phyloP scores from a whole-genome alignment of 2,888 invertebrate species.

The Ormyrus rosae region DNA sequence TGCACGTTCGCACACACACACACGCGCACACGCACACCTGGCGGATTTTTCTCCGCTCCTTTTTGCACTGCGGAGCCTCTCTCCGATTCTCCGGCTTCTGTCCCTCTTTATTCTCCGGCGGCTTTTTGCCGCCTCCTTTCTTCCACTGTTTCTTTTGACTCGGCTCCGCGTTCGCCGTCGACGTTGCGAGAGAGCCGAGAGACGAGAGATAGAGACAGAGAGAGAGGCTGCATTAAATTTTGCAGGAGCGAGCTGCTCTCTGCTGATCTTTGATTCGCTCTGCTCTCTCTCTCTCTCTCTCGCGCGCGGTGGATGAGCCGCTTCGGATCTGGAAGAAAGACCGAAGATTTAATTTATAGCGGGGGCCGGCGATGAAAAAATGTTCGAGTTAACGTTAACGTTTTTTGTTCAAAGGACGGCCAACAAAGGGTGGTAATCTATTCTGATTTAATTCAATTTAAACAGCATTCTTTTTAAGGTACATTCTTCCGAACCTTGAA shows the following conservation, averaged over 20 bases:
- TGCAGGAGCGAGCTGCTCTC: not conserved
- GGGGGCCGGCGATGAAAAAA: too few relatives aligned
- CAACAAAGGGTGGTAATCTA: too few relatives aligned
- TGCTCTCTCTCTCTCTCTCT: not conserved
- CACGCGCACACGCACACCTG: slow-evolving; percentile 14
- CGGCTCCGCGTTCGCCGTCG: slow-evolving; percentile 10
- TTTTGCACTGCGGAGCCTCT: not conserved
- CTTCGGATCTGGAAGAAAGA: too few relatives aligned
- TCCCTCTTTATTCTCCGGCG: not conserved
- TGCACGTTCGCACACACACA: not conserved
- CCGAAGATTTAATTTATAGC: too few relatives aligned
- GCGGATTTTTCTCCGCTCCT: slow-evolving; percentile 27
- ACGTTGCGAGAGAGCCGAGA: not conserved
- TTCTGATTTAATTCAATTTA: too few relatives aligned
- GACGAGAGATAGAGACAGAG: too few relatives aligned
- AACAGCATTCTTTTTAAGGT: too few relatives aligned
- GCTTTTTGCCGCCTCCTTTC: not conserved
- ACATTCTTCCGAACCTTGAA: too few relatives aligned
- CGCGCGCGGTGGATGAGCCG: not conserved
- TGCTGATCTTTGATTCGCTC: slow-evolving; percentile 25
- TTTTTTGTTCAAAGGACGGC: too few relatives aligned
- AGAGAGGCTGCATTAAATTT: slow-evolving; percentile 24
- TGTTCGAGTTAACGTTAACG: too few relatives aligned
- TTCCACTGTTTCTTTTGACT: slow-evolving; percentile 1
- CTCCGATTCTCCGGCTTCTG: not conserved